Base-by-base conservation (phyloP, 2,888 invertebrate genomes). In the Molorchus minor region DNA sequence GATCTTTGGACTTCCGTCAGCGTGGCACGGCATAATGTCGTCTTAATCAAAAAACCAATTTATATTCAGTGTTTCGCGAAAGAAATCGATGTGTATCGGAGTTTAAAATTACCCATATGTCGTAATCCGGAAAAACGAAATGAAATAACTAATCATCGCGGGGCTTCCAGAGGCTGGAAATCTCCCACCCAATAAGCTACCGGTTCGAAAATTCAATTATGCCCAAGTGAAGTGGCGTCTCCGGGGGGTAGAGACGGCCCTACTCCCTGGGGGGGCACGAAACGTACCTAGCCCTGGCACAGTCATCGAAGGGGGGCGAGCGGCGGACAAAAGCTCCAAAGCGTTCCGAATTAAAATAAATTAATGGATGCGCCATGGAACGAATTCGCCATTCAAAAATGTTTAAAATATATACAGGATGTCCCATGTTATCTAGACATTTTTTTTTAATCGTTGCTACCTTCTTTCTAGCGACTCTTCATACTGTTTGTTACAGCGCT, bases 131-230 rank as follows among this genome's bases (percentile, higher is more conserved):
- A 71, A 74, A n/a, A n/a, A n/a, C n/a, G n/a, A n/a, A n/a, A n/a
- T n/a, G 77, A 77, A 80, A 79, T 80, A 79, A 78, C 79, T 79
- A 80, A 79, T 79, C 77, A 76, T 71, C 75, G 70, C 70, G 71
- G 75, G 72, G 71, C 69, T 71, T 68, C 68, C 65, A 70, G 65
- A 71, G 74, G 61, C 62, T 53, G 64, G 65, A 78, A 80, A 80
- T 79, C 78, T 77, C 77, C 79, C 74, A 76, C 79, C 78, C 80
- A 79, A 80, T 80, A 79, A 79, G 76, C 79, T 77, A 68, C 74
- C 77, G 77, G 76, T 77, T 76, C 75, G 77, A 77, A 78, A 79
- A 80, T 80, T 80, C 80, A 79, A 81, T 80, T 80, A 80, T 78
- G 71, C 76, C 75, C 74, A 75, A 78, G 77, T 77, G 77, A 74